These are phyloP conservation scores for Macropus fuliginosus DNA, from an alignment of 2,797 vertebrate species.

Conservation along the genomic window DNA sequence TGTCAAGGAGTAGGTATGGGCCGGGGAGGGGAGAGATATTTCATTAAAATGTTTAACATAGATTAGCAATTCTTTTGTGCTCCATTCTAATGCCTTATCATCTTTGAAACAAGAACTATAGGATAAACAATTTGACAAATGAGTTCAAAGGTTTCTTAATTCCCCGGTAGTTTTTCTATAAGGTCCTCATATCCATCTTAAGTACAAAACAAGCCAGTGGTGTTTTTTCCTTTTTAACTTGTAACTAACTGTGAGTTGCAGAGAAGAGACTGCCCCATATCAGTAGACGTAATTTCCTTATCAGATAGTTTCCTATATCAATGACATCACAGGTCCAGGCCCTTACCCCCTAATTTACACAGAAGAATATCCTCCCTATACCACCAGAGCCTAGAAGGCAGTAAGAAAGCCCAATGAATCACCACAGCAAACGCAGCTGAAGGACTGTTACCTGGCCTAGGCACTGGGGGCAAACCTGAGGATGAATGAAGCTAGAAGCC, in stretches of 20 bases:
- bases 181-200: constrained; percentile 18
- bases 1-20: not conserved
- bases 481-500: not conserved
- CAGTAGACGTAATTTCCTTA: not conserved
- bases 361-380: not conserved
- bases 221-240: not conserved
- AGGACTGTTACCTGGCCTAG: not conserved
- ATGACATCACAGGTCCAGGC: not conserved
- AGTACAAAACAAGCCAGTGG: not conserved
- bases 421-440: not conserved
- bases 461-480: not conserved
- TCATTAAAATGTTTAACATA: constrained; percentile 42
- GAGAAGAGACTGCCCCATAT: fast-evolving
- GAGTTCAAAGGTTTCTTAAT: constrained; percentile 8
- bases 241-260: not conserved
- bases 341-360: not conserved
- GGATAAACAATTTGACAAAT: constrained; percentile 45
- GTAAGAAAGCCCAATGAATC: not conserved
- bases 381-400: not conserved
- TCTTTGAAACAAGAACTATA: constrained; percentile 30
- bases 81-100: not conserved
- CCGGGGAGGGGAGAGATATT: not conserved
- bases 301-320: not conserved
- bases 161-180: constrained; percentile 55
- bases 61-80: constrained; percentile 47